phyloP scores from a whole-genome alignment of 1,140 invertebrate species.

The Argopecten irradians region DNA sequence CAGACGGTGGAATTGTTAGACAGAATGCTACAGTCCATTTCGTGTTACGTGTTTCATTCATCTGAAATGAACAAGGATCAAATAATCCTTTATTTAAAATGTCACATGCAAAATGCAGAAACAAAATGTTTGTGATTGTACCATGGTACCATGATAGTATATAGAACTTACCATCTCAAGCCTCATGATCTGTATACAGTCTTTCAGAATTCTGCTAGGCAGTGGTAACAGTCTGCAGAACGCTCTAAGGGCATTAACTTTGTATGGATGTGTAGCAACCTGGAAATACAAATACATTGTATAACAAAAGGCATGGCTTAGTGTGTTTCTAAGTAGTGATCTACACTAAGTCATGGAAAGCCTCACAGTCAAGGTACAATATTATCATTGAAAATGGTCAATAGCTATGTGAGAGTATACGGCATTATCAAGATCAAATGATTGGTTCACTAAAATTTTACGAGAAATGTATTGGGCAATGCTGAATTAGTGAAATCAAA shows the following conservation, averaged over 20 bases:
- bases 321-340: too few relatives aligned
- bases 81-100: neutral
- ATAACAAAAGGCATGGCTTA: too few relatives aligned
- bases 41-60: conserved; percentile 77
- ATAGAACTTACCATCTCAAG: conserved; percentile 82
- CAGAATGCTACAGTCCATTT: conserved; percentile 94
- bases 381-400: too few relatives aligned
- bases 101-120: neutral
- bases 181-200: conserved; percentile 93
- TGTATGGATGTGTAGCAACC: conserved; percentile 87
- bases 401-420: too few relatives aligned
- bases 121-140: neutral
- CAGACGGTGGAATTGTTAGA: conserved; percentile 91
- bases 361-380: too few relatives aligned
- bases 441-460: too few relatives aligned
- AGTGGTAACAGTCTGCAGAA: conserved; percentile 89
- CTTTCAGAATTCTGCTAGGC: conserved; percentile 90
- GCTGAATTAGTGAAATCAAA: too few relatives aligned
- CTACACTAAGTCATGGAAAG: too few relatives aligned
- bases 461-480: too few relatives aligned
- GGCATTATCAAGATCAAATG: too few relatives aligned
- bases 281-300: conserved; percentile 49
- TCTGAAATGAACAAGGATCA: neutral
- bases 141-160: neutral
- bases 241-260: conserved; percentile 89